Conservation (phyloP, 2,888 invertebrate genomes). For the Andrena minutula region DNA sequence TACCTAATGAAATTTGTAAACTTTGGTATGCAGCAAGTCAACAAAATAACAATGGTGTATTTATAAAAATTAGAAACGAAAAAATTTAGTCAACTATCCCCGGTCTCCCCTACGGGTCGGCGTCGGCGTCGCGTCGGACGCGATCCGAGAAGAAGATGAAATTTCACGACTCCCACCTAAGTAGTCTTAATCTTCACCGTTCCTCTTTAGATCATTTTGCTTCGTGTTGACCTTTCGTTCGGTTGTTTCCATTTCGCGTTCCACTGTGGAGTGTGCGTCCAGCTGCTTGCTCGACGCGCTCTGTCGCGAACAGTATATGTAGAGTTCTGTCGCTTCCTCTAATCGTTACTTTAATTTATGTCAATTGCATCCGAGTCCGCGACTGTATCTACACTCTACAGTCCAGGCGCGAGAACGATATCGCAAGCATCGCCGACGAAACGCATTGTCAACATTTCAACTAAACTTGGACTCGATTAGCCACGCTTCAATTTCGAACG, state of each 20-base stretch:
- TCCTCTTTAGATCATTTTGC: slow-evolving; percentile 3
- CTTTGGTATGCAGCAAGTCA: too few species aligned
- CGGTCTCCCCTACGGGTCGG: too few species aligned
- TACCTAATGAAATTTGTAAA: too few species aligned
- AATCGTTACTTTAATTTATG: slow-evolving; percentile 81
- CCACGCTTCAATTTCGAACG: background rate
- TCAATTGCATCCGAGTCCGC: slow-evolving; percentile 76
- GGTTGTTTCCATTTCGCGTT: slow-evolving; percentile 23
- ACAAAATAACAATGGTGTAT: too few species aligned
- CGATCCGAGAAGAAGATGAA: slow-evolving; percentile 45
- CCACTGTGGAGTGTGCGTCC: slow-evolving; percentile 68
- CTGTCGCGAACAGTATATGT: slow-evolving; percentile 7
- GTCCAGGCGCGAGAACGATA: slow-evolving; percentile 70
- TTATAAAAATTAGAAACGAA: too few species aligned
- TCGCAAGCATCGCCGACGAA: slow-evolving; percentile 53
- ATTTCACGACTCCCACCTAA: slow-evolving; percentile 54
- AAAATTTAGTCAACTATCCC: too few species aligned
- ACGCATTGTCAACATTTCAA: background rate
- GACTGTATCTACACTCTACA: slow-evolving; percentile 42
- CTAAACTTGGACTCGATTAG: background rate
- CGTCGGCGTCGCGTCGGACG: background rate
- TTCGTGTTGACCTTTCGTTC: slow-evolving; percentile 33
- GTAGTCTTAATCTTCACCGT: slow-evolving; percentile 26
- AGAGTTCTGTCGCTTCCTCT: slow-evolving; percentile 63
- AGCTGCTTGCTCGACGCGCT: slow-evolving; percentile 76